Evolutionary conservation across 2,797 vertebrate genomes (phyloP), one percentile per base, ranked within the genome.

Genomic region (Aplochiton taeniatus): DNA sequence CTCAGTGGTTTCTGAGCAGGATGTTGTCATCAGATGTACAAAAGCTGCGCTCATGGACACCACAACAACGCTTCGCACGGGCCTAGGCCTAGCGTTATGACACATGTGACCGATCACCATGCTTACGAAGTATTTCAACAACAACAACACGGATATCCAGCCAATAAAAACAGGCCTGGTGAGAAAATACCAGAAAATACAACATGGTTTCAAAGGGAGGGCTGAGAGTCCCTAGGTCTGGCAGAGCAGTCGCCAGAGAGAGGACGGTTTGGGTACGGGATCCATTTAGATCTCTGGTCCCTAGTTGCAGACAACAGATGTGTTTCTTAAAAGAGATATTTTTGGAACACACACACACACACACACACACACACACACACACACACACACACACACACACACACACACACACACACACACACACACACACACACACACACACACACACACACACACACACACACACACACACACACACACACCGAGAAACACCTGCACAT

Each of bases 401-500:
- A 53, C 9, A 9, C 9, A 14, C 9, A 11, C 0, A 7, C 52
- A 61, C 44, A 18, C 8, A 17, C 43, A n/a, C 12, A 53, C 9
- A 9, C 9, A 14, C 9, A 11, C 0, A 7, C 52, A 61, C 44
- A 18, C 8, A 17, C 43, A n/a, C 12, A 53, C 9, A 9, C 9
- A 14, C 9, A 11, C 0, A 7, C 52, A 61, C 44, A 18, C 8
- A 17, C 43, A 53, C 9, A 9, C 9, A 14, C 9, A 11, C 0
- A 7, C 52, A 61, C 44, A 18, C 12, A 53, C 9, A 9, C 9
- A 14, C 9, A 11, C 0, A 7, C 52, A 61, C 44, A 18, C 8
- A 17, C 43, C 48, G 43, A 69, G 72, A 68, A 79, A 81, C 83
- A 85, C 75, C 78, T 46, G 58, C 8, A 31, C 16, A 8, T 3